Evolutionary conservation across 2,888 invertebrate genomes (phyloP), one percentile per base, ranked within the genome.

Genomic region (Agrenia bidenticulata): DNA sequence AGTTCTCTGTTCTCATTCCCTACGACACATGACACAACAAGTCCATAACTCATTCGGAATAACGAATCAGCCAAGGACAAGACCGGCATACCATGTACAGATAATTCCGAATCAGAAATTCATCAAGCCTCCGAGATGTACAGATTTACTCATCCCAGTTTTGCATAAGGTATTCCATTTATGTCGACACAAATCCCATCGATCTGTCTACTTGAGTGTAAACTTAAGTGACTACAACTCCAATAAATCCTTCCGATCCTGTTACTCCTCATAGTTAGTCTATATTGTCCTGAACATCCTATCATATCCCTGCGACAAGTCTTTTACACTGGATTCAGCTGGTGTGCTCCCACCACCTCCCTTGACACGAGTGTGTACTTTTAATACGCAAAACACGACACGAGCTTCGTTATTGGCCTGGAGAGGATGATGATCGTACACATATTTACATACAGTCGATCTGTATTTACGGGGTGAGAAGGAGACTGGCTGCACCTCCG

Each of bases 131-230:
- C 19, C 45, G n/a, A 19, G n/a, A 17, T 45, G n/a, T 45, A 24
- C 21, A 23, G 24, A 24, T 51, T 23, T 23, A 24, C 19, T 9
- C 5, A 51, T 19, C 19, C 24, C 15, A 23, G 24, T 24, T 51
- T 24, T 51, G 51, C 51, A 51, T 51, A 51, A 57, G 21, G 58
- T 45, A 58, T 58, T 58, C 58, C 58, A 58, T 58, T 58, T 58
- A 58, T 23, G 58, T 58, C 58, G 58, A 41, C 42, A 42, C 58
- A 58, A 58, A 58, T 58, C 58, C 49, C 58, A 58, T 58, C 58
- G 58, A 58, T 58, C 58, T 58, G 58, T 58, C 58, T 45, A 26
- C 23, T 58, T 58, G 58, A 45, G 49, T 58, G 58, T 58, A 58
- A 58, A 58, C 45, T 49, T 45, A 49, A 58, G 58, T 58, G 58